phyloP scores from a whole-genome alignment of 2,113 vertebrate genomes.

The Hippopotamus amphibius region DNA sequence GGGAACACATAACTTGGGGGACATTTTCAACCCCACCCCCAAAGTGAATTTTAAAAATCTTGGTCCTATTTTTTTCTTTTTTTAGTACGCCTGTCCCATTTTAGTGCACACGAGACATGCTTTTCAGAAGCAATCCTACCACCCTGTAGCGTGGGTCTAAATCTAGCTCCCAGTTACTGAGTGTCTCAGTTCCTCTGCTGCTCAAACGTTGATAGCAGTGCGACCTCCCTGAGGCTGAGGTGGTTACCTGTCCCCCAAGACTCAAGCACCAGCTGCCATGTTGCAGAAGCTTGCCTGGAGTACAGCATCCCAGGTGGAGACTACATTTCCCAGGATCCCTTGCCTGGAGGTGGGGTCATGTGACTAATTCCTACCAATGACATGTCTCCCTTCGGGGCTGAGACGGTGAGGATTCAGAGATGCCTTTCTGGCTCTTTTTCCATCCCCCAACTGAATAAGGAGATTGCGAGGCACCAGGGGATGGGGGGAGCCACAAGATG shows the following conservation, averaged over 20 bases:
- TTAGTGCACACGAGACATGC: not conserved
- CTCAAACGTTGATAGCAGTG: not conserved
- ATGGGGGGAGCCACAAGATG: not conserved
- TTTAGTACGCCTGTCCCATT: not conserved
- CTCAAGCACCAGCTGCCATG: accelerated
- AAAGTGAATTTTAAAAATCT: not conserved
- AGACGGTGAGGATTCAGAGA: no score
- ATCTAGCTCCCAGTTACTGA: not conserved
- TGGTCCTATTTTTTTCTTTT: not conserved
- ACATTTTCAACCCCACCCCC: not conserved
- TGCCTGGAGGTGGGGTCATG: not conserved
- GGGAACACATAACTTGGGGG: no score
- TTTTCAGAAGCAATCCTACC: not conserved
- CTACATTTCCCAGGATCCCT: not conserved
- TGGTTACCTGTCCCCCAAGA: no score
- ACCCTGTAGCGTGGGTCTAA: no score
- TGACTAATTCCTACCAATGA: not conserved
- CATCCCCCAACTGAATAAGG: not conserved
- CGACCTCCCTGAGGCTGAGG: not conserved
- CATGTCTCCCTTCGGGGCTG: not conserved
- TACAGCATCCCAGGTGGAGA: accelerated
- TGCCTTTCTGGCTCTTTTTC: not conserved
- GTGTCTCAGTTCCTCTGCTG: not conserved
- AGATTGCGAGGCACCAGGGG: not conserved
- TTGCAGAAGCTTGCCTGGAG: not conserved